phyloP scores from a whole-genome alignment of 1,140 invertebrate genomes.

The Euura saliciscinereae region DNA sequence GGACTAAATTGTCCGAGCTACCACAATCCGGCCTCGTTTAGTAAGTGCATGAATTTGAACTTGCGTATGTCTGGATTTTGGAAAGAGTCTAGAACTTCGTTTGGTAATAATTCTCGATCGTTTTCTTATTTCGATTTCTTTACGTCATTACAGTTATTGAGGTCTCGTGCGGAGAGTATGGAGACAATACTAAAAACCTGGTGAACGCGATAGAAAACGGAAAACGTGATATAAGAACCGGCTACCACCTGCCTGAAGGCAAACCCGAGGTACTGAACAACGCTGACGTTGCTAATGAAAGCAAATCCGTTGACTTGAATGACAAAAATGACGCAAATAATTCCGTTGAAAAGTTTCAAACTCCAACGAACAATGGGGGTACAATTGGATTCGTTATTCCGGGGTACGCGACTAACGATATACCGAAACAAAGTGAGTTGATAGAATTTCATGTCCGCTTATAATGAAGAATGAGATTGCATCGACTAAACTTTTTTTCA shows the following conservation, averaged over 20 bases:
- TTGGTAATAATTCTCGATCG: not conserved
- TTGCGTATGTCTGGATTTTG: not conserved
- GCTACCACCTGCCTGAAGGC: slow-evolving; percentile 66
- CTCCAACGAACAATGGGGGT: slow-evolving; percentile 50
- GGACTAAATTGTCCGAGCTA: slow-evolving; percentile 90
- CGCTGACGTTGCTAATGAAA: slow-evolving; percentile 46
- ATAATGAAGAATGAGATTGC: slow-evolving; percentile 8
- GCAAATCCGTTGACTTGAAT: slow-evolving; percentile 48
- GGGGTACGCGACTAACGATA: slow-evolving; percentile 69
- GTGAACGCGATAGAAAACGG: slow-evolving; percentile 85
- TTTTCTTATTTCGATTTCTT: no score
- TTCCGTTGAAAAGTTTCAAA: slow-evolving; percentile 60
- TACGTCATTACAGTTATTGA: slow-evolving; percentile 76
- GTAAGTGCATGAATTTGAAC: slow-evolving; percentile 53
- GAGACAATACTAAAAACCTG: slow-evolving; percentile 84
- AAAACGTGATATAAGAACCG: slow-evolving; percentile 74
- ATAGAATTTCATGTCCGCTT: not conserved
- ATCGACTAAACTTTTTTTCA: slow-evolving; percentile 24
- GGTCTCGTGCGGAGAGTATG: slow-evolving; percentile 94
- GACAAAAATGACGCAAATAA: slow-evolving; percentile 62
- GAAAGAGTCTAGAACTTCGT: not conserved
- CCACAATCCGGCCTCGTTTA: slow-evolving; percentile 96
- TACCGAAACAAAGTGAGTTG: slow-evolving; percentile 64
- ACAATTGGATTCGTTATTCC: slow-evolving; percentile 56
- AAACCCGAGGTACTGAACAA: slow-evolving; percentile 70